phyloP scores from a whole-genome alignment of 2,797 vertebrate genomes.

The Anniella stebbinsi region DNA sequence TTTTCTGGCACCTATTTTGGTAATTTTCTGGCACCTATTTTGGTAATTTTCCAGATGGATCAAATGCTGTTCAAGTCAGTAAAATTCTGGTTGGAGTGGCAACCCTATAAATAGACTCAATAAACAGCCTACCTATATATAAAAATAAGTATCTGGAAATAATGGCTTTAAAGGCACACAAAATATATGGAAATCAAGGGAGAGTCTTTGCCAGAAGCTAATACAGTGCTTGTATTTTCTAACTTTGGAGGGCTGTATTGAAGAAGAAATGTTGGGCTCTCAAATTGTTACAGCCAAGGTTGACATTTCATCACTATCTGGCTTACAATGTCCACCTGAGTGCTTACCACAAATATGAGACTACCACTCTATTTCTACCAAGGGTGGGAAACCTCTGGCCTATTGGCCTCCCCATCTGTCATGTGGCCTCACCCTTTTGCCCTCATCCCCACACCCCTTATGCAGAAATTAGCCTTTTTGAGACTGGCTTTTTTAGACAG shows the following conservation, averaged over 20 bases:
- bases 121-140: neutral
- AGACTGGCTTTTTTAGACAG: too few species aligned
- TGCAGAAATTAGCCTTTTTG: too few species aligned
- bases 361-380: neutral
- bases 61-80: neutral
- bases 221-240: neutral
- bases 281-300: neutral
- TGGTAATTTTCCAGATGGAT: neutral
- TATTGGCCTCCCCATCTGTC: neutral
- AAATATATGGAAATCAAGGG: neutral
- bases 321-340: neutral
- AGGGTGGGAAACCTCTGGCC: neutral
- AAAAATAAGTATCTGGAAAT: neutral
- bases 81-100: constrained; percentile 10
- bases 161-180: neutral
- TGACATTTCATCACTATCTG: neutral
- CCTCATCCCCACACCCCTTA: neutral
- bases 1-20: too few species aligned
- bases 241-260: neutral
- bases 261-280: neutral
- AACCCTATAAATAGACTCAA: neutral
- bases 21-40: neutral
- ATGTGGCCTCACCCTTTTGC: neutral
- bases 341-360: neutral
- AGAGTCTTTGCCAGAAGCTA: neutral